Base-by-base conservation (phyloP, 1,140 invertebrate species). In the Acromyrmex echinatior region DNA sequence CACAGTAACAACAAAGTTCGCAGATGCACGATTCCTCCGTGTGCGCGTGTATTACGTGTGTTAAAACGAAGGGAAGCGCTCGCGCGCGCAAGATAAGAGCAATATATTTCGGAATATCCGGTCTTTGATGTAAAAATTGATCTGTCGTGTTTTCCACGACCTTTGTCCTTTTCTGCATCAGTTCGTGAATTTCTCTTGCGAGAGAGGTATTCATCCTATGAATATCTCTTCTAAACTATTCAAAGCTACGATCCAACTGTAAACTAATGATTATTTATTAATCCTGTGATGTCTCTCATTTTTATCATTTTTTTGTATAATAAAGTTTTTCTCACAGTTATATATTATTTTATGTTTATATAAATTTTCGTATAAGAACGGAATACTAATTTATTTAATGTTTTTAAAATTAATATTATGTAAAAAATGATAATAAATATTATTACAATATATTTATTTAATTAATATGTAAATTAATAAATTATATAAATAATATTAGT, bases 61-160 rank as follows among this genome's bases (percentile, higher is more conserved):
- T n/a, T n/a, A 66, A 65, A 58, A 81, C 51, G 31, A 53, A 86
- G 81, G 28, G 63, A 56, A 86, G 62, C 53, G 62, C 5, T 35
- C n/a, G 49, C n/a, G 49, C 58, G 39, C 49, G 45, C 10, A 76
- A 86, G 85, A 89, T 87, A 87, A 90, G 91, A 90, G 79, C 88
- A 92, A 92, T 90, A 92, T 80, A 84, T 91, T 92, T 88, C 53
- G 74, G 45, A 87, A 86, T 87, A 86, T 87, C 45, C n/a, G 39
- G 6, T 73, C 62, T 90, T 88, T 90, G 88, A 90, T 87, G 51
- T 70, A 31, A 60, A 70, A 45, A 70, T 70, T 70, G 66, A 70
- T 49, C 21, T 70, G 21, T 21, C 18, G 4, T 39, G 18, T n/a
- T 68, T 60, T 10, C 39, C 25, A 14, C 25, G 21, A 25, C 31